These are phyloP conservation scores for Spheniscus mendiculus DNA, from an alignment of 2,113 vertebrate species.

Conservation along the genomic window DNA sequence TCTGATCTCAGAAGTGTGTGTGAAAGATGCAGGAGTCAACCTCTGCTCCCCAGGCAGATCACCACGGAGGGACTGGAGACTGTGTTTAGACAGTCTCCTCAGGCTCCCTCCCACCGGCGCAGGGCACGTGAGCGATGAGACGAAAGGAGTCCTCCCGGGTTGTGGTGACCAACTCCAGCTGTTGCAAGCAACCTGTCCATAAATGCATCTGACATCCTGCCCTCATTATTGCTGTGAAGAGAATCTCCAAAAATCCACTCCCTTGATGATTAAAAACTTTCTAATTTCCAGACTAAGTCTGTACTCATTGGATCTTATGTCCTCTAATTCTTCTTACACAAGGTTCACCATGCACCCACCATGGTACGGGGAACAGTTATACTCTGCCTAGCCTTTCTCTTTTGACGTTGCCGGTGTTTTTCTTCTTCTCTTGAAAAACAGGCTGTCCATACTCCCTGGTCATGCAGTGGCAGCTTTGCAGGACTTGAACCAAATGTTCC, in stretches of 20 bases:
- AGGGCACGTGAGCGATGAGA: background rate
- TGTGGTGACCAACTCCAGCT: background rate
- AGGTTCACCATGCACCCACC: background rate
- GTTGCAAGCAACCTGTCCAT: background rate
- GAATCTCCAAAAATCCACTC: background rate
- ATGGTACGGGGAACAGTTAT: background rate
- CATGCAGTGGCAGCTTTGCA: background rate
- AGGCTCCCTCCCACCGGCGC: background rate
- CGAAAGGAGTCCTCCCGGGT: background rate
- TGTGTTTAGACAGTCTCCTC: too few relatives aligned
- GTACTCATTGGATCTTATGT: accelerated
- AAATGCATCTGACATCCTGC: background rate
- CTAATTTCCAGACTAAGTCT: background rate
- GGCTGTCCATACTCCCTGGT: background rate
- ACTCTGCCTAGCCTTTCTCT: background rate
- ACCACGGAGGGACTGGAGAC: background rate
- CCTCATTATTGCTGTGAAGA: background rate
- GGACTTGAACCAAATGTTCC: background rate
- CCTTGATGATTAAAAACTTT: background rate
- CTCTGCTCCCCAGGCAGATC: background rate
- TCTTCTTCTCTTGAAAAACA: background rate
- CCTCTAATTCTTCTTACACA: background rate
- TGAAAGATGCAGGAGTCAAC: background rate
- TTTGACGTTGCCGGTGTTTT: background rate
- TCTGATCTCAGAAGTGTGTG: background rate